Conservation (phyloP, 2,888 invertebrate species). For the Amiota minor region DNA sequence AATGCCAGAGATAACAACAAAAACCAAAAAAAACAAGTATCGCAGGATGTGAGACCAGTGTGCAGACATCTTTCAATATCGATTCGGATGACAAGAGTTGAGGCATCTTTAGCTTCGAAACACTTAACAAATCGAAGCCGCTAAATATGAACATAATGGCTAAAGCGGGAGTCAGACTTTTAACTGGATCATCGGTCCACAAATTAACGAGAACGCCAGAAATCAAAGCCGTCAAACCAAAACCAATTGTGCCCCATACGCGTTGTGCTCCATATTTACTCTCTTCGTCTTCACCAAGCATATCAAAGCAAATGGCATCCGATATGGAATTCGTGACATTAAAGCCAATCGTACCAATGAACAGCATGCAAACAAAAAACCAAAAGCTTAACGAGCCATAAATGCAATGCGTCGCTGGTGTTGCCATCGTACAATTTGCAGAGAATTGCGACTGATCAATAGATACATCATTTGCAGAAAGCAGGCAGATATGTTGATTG, state of each 20-base stretch:
- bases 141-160: slow-evolving; percentile 79
- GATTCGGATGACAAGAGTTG: slow-evolving; percentile 80
- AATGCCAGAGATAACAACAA: slow-evolving; percentile 84
- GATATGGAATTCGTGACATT: slow-evolving; percentile 90
- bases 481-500: slow-evolving; percentile 39
- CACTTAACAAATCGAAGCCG: slow-evolving; percentile 79
- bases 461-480: neutral
- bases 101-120: slow-evolving; percentile 79
- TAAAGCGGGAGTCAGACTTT: slow-evolving; percentile 83
- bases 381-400: slow-evolving; percentile 81
- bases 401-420: slow-evolving; percentile 66
- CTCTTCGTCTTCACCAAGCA: slow-evolving; percentile 82
- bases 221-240: slow-evolving; percentile 82
- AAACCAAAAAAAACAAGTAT: slow-evolving; percentile 83
- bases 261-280: slow-evolving; percentile 84
- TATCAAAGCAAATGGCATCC: slow-evolving; percentile 92
- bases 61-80: slow-evolving; percentile 80
- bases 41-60: slow-evolving; percentile 78
- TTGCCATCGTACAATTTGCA: slow-evolving; percentile 47
- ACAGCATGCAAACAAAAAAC: slow-evolving; percentile 82
- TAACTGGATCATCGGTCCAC: slow-evolving; percentile 77
- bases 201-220: slow-evolving; percentile 81
- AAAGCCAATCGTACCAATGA: slow-evolving; percentile 84
- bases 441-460: slow-evolving; percentile 33
- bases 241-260: slow-evolving; percentile 88